Base-by-base conservation (phyloP, 2,113 vertebrate genomes). In the Spea multiplicata region DNA sequence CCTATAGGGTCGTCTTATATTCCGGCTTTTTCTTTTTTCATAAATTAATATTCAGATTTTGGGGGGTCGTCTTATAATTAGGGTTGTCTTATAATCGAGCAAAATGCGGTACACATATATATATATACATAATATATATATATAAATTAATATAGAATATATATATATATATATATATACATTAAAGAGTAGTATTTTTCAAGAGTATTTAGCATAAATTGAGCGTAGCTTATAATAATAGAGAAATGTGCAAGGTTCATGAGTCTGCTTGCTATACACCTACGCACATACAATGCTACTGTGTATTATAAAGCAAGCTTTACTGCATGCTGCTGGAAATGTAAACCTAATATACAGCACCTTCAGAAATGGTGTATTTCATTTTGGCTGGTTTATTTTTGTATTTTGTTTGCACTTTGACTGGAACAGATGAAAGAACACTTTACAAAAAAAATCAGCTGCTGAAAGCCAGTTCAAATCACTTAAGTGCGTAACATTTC, bases 381-480 rank as follows among this genome's bases (percentile, higher is more conserved):
- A 61, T 45, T 73, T 13, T 57, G 48, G 12, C 16, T 73, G 65
- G 74, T 82, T 83, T 59, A 14, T 8, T 70, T 13, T 76, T 84
- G 44, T 12, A 49, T 74, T 70, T 75, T 73, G 16, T 78, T 84
- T 5, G 0, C 73, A 75, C 14, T 75, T 57, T 66, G 71, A n/a
- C 48, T 50, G 78, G 2, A 83, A 68, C 68, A 84, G 57, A 82
- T 55, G 53, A 61, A 81, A 84, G 83, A 67, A 72, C 0, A 75
- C 50, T 0, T 3, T 59, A 59, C 4, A 47, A 80, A 66, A 50
- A 83, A 3, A 78, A 0, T 0, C 76, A 61, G 44, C 71, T 85
- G 72, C 81, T 79, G 64, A 83, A 80, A 65, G 83, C 6, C 59
- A 81, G 52, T 46, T 74, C 55, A 77, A 78, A 84, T 80, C 64